Evolutionary conservation across 2,797 vertebrate species (phyloP).

Genomic region (Synanceia verrucosa): DNA sequence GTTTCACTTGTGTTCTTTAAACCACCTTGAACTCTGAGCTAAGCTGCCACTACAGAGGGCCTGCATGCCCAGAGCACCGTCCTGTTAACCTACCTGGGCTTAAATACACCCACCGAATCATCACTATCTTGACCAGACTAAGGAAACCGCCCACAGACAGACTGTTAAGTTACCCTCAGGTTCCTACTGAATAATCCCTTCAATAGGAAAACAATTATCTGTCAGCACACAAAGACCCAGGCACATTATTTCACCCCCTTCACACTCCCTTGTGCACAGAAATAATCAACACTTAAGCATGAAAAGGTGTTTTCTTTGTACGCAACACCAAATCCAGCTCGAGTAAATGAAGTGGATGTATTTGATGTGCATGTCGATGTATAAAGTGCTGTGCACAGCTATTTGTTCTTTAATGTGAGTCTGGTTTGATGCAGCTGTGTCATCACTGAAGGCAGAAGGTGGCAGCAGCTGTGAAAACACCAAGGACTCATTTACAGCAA

Average conservation of each 20-base stretch:
- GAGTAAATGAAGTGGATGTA: neutral
- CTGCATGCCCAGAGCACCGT: neutral
- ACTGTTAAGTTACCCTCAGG: slow-evolving; percentile 16
- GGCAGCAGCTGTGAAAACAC: slow-evolving; percentile 30
- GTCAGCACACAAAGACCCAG: slow-evolving; percentile 3
- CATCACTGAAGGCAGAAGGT: slow-evolving; percentile 26
- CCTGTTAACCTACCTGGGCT: neutral
- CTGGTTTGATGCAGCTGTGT: slow-evolving; percentile 18
- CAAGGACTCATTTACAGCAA: slow-evolving; percentile 11
- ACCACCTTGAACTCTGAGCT: neutral
- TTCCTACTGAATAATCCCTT: slow-evolving; percentile 37
- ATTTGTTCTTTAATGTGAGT: slow-evolving; percentile 7
- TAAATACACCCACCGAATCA: neutral
- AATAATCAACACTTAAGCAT: slow-evolving; percentile 12
- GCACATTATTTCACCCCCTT: slow-evolving; percentile 29
- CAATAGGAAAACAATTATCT: slow-evolving; percentile 45
- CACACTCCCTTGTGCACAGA: neutral
- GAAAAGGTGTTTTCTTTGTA: neutral
- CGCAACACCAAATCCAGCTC: neutral
- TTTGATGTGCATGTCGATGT: slow-evolving; percentile 12
- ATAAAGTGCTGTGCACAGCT: neutral
- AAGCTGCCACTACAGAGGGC: neutral
- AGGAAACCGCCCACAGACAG: slow-evolving; percentile 28
- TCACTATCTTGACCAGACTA: slow-evolving; percentile 3
- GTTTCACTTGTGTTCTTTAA: neutral